phyloP scores from a whole-genome alignment of 1,140 invertebrate genomes.

The Palaemon carinicauda region DNA sequence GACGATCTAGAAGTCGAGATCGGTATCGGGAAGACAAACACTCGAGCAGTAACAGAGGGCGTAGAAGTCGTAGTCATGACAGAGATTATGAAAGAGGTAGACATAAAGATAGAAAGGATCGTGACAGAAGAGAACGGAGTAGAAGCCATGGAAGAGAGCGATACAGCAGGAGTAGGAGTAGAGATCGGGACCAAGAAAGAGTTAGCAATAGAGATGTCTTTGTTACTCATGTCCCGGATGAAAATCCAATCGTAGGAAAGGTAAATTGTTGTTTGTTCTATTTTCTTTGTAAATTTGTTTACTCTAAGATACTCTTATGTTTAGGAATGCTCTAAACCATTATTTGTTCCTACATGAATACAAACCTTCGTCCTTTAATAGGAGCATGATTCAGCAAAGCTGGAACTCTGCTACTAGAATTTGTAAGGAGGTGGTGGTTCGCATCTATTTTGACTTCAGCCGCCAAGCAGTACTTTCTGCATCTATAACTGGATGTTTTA shows the following conservation, averaged over 20 bases:
- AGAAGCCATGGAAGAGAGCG: not conserved
- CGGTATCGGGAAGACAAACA: slow-evolving; percentile 62
- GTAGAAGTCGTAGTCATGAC: slow-evolving; percentile 49
- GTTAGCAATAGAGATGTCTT: slow-evolving; percentile 61
- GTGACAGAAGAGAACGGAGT: slow-evolving; percentile 18
- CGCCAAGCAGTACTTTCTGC: no score
- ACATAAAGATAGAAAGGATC: slow-evolving; percentile 37
- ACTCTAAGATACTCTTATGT: no score
- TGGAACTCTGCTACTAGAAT: no score
- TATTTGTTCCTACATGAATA: no score
- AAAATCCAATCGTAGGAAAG: slow-evolving; percentile 68
- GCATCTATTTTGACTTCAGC: no score
- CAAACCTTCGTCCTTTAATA: no score
- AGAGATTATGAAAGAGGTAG: slow-evolving; percentile 54
- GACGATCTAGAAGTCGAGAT: slow-evolving; percentile 59
- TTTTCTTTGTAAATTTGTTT: no score
- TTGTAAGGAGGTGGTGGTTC: no score
- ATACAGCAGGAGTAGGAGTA: slow-evolving; percentile 25
- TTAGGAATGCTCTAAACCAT: no score
- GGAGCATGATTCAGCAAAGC: no score
- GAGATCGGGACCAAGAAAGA: slow-evolving; percentile 58
- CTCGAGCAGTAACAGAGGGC: slow-evolving; percentile 60
- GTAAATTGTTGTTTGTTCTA: slow-evolving; percentile 63
- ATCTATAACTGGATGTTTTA: no score
- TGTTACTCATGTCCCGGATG: slow-evolving; percentile 67